Percentiles rank a stretch among this genome's conserved stretches.
These are phyloP conservation scores for Lissonota sp. DNA, from an alignment of 2,888 invertebrate species.

Conservation along the genomic window DNA sequence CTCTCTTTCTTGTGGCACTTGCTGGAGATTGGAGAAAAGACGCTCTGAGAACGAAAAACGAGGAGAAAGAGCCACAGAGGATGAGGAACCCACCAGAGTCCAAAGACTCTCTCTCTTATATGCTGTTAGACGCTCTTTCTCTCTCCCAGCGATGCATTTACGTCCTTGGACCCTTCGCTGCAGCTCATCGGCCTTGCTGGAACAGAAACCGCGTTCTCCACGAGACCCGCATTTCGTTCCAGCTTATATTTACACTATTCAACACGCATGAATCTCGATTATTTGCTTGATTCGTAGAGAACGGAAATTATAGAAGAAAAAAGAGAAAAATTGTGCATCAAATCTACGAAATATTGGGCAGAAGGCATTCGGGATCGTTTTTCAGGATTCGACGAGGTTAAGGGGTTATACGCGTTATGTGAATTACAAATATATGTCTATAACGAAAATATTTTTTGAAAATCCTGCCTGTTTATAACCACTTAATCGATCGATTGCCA, in stretches of 20 bases:
- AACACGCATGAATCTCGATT: slow-evolving; percentile 39
- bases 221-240: slow-evolving; percentile 22
- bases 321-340: slow-evolving; percentile 22
- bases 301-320: slow-evolving; percentile 18
- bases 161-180: slow-evolving; percentile 68
- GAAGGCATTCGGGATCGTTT: not conserved
- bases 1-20: slow-evolving; percentile 29
- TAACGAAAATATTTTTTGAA: too few species aligned
- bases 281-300: slow-evolving; percentile 53
- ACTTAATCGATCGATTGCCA: slow-evolving; percentile 61
- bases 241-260: slow-evolving; percentile 54
- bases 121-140: slow-evolving; percentile 44
- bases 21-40: slow-evolving; percentile 47
- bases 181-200: slow-evolving; percentile 65
- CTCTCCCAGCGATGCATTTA: slow-evolving; percentile 54
- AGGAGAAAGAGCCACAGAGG: slow-evolving; percentile 49
- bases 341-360: slow-evolving; percentile 12
- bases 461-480: too few species aligned
- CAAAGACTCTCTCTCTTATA: slow-evolving; percentile 46
- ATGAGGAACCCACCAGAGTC: slow-evolving; percentile 47
- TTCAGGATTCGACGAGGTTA: too few species aligned
- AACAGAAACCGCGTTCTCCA: not conserved
- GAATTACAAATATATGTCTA: too few species aligned
- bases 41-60: slow-evolving; percentile 56
- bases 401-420: too few species aligned